Percentiles rank a stretch among this genome's conserved stretches.
Conservation (phyloP, 2,888 invertebrate genomes). For the Drosophila lacicola region DNA sequence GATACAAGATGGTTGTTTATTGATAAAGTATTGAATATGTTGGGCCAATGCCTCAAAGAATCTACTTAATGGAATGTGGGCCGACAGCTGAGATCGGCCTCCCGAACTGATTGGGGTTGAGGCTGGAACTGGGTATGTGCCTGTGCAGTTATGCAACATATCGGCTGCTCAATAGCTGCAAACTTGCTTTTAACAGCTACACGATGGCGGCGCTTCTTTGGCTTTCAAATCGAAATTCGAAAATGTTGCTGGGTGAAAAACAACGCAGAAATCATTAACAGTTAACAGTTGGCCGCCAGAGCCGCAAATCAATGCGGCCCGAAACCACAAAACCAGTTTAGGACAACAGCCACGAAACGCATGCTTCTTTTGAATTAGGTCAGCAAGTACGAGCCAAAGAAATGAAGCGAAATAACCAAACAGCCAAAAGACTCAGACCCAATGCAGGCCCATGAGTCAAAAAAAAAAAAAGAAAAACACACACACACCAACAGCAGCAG, state of each 20-base stretch:
- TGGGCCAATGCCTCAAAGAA: constrained; percentile 13
- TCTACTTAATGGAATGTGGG: constrained; percentile 65
- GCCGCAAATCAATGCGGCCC: constrained; percentile 63
- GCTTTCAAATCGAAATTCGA: constrained; percentile 75
- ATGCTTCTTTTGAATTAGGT: constrained; percentile 76
- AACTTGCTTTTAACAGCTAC: constrained; percentile 53
- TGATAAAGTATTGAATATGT: constrained; percentile 32
- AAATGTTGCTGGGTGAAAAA: constrained; percentile 62
- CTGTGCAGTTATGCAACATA: constrained; percentile 56
- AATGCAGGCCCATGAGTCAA: constrained; percentile 34
- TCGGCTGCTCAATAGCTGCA: constrained; percentile 40
- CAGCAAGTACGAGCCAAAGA: constrained; percentile 71
- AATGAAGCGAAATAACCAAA: constrained; percentile 60
- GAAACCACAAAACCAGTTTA: constrained; percentile 73
- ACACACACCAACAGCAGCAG: neutral
- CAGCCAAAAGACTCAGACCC: constrained; percentile 44
- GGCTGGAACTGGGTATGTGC: constrained; percentile 9
- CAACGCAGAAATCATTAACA: constrained; percentile 73
- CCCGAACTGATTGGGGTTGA: constrained; percentile 4
- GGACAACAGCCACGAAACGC: constrained; percentile 62
- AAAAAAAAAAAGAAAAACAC: constrained; percentile 31
- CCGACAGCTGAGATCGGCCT: constrained; percentile 40
- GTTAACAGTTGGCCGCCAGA: constrained; percentile 65
- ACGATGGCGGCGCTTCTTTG: constrained; percentile 64
- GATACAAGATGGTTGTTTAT: constrained; percentile 39